These are phyloP conservation scores for Dasypogon diadema DNA, from an alignment of 2,888 invertebrate genomes.

Conservation along the genomic window DNA sequence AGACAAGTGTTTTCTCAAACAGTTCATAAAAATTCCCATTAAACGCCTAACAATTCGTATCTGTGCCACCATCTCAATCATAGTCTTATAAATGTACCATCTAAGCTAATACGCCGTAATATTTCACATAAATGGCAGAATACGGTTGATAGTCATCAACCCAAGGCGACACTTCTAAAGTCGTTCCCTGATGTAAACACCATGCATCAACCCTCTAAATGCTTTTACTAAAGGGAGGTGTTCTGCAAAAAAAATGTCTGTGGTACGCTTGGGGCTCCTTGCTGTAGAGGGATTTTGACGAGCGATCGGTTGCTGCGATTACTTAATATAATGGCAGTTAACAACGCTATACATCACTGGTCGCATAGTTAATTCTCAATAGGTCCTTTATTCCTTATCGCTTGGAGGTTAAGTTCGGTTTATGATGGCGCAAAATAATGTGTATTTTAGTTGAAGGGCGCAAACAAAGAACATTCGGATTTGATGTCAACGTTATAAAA, in stretches of 20 bases:
- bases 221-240: background rate
- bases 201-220: background rate
- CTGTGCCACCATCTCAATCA: slow-evolving; percentile 16
- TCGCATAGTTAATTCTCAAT: background rate
- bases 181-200: slow-evolving; percentile 12
- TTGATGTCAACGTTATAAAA: background rate
- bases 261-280: background rate
- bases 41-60: slow-evolving; percentile 10
- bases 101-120: slow-evolving; percentile 21
- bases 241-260: background rate
- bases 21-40: too few relatives aligned
- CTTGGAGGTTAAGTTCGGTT: background rate
- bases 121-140: slow-evolving; percentile 17
- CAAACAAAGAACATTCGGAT: background rate
- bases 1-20: too few relatives aligned
- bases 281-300: slow-evolving; percentile 19
- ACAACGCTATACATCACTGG: slow-evolving; percentile 29
- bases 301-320: slow-evolving; percentile 34
- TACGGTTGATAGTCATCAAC: slow-evolving; percentile 12
- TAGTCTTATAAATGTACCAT: background rate
- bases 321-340: slow-evolving; percentile 35
- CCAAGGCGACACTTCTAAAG: slow-evolving; percentile 25
- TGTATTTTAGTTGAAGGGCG: too few relatives aligned
- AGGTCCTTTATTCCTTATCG: background rate
- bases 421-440: too few relatives aligned